Evolutionary conservation across 2,888 invertebrate species (phyloP), one percentile per base, ranked within the genome.

Genomic region (Tribolium freemani): DNA sequence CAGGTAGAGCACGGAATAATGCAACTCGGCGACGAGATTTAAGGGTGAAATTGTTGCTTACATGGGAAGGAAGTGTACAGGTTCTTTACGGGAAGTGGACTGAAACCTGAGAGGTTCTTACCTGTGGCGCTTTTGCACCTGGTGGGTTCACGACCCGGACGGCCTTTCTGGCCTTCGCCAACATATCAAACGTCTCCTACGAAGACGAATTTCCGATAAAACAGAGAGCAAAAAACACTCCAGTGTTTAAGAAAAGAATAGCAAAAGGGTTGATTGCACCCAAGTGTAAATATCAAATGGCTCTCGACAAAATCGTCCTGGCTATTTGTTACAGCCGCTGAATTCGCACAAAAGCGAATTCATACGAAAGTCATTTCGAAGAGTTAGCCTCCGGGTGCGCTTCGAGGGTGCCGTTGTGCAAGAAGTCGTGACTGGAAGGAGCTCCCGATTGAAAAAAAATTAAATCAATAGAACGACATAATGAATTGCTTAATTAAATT

Each of bases 51-150:
- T 56, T 63, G 69, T 70, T 61, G 9, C 71, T 26, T 46, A 9
- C 20, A 46, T 6, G 71, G 64, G 71, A 71, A 71, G 71, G 71
- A 71, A 71, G 57, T 46, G 71, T 26, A 70, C 71, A 71, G 71
- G 71, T 71, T 71, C 60, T 45, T 20, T 30, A 48, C 53, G 69
- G 60, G 68, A 68, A 68, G 58, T 60, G 26, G 11, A 54, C 16
- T 53, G 46, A 67, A 56, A 67, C 56, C 56, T 13, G 30, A 64
- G 11, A 48, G 13, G 6, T 56, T 31, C 31, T 21, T 66, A 66
- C 66, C 66, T 66, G 68, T 68, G 58, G 57, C 68, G n/a, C 38
- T 53, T 26, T 68, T 57, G 38, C 68, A 68, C 68, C 68, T 68
- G 68, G 68, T 11, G 56, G 51, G 66, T 64, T 64, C 64, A 64